Percentiles rank a stretch among this genome's conserved stretches.
Conservation (phyloP, 1,140 invertebrate species). For the Armadillidium nasatum region DNA sequence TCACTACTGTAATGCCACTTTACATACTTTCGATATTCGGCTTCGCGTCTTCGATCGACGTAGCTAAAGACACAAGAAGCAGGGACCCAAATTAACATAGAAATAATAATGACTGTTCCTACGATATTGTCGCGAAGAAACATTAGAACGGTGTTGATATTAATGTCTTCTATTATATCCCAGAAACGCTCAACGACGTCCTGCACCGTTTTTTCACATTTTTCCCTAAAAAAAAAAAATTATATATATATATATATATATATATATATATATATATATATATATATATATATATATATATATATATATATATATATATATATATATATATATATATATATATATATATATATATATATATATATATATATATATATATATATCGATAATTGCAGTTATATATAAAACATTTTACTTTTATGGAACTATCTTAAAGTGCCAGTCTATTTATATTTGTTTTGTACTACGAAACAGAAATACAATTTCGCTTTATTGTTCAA, state of each 20-base stretch:
- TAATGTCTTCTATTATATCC: conserved; percentile 94
- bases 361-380: conserved; percentile 7
- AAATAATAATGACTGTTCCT: conserved; percentile 80
- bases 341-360: conserved; percentile 15
- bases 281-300: not conserved
- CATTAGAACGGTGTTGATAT: conserved; percentile 82
- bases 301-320: conserved; percentile 23
- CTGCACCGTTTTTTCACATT: conserved; percentile 89
- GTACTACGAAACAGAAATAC: too few species aligned
- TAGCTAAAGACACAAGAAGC: conserved; percentile 51
- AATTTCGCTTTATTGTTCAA: too few species aligned
- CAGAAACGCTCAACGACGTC: conserved; percentile 91
- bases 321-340: conserved; percentile 23
- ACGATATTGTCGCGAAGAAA: conserved; percentile 85
- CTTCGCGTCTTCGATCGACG: conserved; percentile 45
- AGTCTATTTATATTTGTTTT: too few species aligned
- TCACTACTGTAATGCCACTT: conserved; percentile 42
- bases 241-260: not conserved
- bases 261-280: too few species aligned
- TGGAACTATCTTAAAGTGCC: too few species aligned
- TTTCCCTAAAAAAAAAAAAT: conserved; percentile 60
- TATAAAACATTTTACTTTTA: too few species aligned
- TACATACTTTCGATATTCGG: conserved; percentile 41
- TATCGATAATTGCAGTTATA: too few species aligned
- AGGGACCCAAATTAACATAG: conserved; percentile 87